Evolutionary conservation across 2,797 vertebrate genomes (phyloP), one percentile per base, ranked within the genome.

Genomic region (Malacoctenus gilli): DNA sequence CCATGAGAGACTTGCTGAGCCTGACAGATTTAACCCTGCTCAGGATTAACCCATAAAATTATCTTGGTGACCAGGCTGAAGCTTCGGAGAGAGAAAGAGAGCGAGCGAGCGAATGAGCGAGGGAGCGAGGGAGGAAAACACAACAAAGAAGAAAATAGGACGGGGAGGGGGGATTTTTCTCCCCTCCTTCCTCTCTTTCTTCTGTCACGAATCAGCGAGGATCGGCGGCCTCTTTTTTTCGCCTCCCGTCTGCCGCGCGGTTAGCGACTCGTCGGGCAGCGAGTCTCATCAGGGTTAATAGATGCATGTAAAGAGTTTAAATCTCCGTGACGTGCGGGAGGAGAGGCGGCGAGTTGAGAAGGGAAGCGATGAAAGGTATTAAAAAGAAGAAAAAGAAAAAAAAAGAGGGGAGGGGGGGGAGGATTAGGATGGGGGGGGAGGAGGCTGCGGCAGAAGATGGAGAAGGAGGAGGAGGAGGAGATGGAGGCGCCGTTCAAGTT

Each of bases 1-100:
- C 84, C 82, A 76, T 63, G 64, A 77, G 69, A 75, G 77, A 86
- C 71, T 79, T 78, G 68, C 84, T 81, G 59, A 77, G 70, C 68
- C 77, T 72, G 79, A 77, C 61, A 72, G 73, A 72, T 81, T 74
- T 71, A 79, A 80, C 67, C 72, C 70, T 55, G 53, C 52, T 61
- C 51, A 50, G 81, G 75, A 80, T 85, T 80, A 85, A 77, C 75
- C 71, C 74, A 72, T 72, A 59, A 75, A 75, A 73, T 79, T 67
- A 86, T 86, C 83, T 80, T 36, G 42, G 59, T 72, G 68, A 55
- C 65, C 72, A 78, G 78, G 56, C 69, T 43, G 54, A 68, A 42
- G 62, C 66, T 75, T 77, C 28, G 0, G 19, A 70, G 54, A 37
- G 19, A 70, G 54, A 37, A 75, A 34, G 32, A 46, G 18, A 52